Evolutionary conservation across 2,113 vertebrate genomes (phyloP).

Genomic region (Brachyistius frenatus): DNA sequence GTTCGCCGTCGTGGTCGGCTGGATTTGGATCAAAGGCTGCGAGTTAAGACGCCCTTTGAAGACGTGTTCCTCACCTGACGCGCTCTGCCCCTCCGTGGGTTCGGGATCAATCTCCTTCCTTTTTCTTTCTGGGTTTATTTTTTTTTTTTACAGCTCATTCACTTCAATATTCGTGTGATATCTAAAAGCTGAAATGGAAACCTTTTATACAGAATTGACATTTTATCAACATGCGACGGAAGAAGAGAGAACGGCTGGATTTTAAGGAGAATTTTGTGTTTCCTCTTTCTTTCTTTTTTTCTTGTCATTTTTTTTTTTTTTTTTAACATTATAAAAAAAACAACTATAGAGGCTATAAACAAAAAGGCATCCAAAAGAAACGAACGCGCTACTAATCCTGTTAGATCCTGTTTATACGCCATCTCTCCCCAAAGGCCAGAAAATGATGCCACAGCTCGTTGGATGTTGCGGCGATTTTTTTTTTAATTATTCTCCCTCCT

Average conservation of each 20-base stretch:
- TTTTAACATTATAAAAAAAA: too few relatives aligned
- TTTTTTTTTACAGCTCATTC: not conserved
- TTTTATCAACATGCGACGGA: not conserved
- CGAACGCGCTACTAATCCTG: not conserved
- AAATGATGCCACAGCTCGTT: not conserved
- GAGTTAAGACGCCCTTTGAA: conserved; percentile 74
- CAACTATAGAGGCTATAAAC: too few relatives aligned
- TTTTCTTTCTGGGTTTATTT: not conserved
- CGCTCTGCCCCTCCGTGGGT: conserved; percentile 29
- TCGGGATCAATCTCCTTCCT: not conserved
- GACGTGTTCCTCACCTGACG: conserved; percentile 61
- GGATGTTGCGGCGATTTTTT: not conserved
- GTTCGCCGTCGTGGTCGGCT: conserved; percentile 38
- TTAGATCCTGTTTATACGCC: too few relatives aligned
- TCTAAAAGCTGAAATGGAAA: not conserved
- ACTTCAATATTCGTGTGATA: not conserved
- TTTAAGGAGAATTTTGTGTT: not conserved
- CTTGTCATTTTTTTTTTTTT: too few relatives aligned
- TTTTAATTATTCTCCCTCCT: too few relatives aligned
- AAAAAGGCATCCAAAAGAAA: not conserved
- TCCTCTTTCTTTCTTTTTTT: too few relatives aligned
- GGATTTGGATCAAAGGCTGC: conserved; percentile 73
- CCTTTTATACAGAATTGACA: not conserved
- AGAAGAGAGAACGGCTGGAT: not conserved
- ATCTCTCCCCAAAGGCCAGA: too few relatives aligned